These are phyloP conservation scores for Drosophila nigritarsus DNA, from an alignment of 2,888 invertebrate species.

Conservation along the genomic window DNA sequence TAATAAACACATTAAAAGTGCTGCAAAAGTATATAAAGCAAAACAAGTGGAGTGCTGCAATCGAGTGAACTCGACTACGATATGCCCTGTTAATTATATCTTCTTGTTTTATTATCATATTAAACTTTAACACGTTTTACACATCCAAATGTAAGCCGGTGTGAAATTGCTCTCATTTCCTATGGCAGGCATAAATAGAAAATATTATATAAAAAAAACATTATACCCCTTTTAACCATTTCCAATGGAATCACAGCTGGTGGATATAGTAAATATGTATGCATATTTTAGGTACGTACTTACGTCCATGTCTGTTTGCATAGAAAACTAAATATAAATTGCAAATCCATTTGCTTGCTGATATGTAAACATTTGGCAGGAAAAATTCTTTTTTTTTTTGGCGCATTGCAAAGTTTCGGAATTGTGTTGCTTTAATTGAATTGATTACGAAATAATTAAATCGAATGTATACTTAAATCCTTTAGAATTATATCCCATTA, in stretches of 20 bases:
- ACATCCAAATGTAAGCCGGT: background rate
- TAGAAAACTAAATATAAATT: background rate
- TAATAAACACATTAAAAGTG: conserved; percentile 36
- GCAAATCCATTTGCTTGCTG: background rate
- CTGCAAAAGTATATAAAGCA: conserved; percentile 8
- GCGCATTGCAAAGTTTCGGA: too few species aligned
- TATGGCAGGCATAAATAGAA: background rate
- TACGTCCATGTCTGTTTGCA: background rate
- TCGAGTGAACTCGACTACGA: background rate
- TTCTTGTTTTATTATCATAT: background rate
- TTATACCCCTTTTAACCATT: background rate
- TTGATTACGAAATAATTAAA: background rate
- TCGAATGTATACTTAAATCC: background rate
- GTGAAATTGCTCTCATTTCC: background rate
- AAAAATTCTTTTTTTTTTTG: conserved; percentile 14
- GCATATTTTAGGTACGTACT: background rate
- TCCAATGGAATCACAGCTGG: background rate
- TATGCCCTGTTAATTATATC: background rate
- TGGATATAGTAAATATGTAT: background rate
- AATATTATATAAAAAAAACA: background rate
- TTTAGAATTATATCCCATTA: background rate
- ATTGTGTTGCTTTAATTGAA: background rate
- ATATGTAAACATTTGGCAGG: conserved; percentile 12
- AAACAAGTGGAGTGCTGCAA: background rate
- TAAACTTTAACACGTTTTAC: background rate